A percentile compares a stretch with the other conserved stretches of the same genome.
phyloP scores from a whole-genome alignment of 2,797 vertebrate species.

The Peromyscus melanophrys region DNA sequence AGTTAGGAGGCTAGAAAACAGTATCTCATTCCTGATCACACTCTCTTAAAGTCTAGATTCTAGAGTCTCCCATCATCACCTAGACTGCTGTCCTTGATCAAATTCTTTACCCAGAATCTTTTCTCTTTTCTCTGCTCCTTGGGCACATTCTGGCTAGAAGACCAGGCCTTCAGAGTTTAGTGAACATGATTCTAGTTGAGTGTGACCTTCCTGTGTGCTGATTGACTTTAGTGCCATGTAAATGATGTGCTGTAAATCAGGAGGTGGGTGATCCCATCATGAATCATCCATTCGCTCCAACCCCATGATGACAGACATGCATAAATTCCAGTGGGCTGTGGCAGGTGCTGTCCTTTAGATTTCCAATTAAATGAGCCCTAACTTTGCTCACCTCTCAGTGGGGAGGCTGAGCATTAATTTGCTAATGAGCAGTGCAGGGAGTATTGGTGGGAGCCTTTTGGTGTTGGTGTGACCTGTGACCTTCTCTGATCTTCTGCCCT shows the following conservation, averaged over 20 bases:
- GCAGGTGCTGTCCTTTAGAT: conserved; percentile 88
- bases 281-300: conserved; percentile 91
- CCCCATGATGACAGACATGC: conserved; percentile 88
- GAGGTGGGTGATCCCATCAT: conserved; percentile 83
- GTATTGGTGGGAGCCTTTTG: conserved; percentile 56
- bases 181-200: conserved; percentile 89
- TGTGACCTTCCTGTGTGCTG: conserved; percentile 93
- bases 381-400: conserved; percentile 85
- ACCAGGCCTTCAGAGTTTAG: conserved; percentile 88
- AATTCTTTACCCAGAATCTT: background rate
- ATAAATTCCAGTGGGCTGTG: conserved; percentile 88
- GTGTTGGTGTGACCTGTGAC: background rate
- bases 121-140: background rate
- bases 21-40: background rate
- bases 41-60: background rate
- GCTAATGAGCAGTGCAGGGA: conserved; percentile 80
- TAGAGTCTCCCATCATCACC: background rate
- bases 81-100: background rate
- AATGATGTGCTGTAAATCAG: conserved; percentile 95
- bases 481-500: background rate
- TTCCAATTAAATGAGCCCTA: conserved; percentile 89
- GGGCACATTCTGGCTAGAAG: conserved; percentile 73
- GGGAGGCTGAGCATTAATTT: conserved; percentile 84
- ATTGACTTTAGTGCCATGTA: conserved; percentile 94
- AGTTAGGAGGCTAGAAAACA: background rate